Percentiles rank a stretch among this genome's conserved stretches.
phyloP scores from a whole-genome alignment of 2,888 invertebrate species.

The Phortica okadai region DNA sequence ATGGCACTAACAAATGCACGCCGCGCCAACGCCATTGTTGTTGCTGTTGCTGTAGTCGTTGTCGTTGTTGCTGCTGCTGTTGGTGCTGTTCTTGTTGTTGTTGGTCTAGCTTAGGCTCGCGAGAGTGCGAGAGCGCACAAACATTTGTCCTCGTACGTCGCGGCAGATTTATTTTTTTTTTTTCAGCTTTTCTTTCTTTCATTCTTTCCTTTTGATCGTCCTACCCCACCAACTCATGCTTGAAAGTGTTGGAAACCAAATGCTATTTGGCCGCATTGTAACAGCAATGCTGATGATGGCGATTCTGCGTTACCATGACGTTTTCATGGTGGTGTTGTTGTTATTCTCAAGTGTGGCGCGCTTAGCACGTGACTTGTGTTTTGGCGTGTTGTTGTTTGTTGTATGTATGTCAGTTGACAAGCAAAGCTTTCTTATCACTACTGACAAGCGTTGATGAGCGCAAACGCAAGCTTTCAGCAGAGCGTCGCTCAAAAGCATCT shows the following conservation, averaged over 20 bases:
- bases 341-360: constrained; percentile 27
- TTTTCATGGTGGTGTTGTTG: constrained; percentile 38
- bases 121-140: constrained; percentile 41
- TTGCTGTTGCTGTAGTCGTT: not conserved
- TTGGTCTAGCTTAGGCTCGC: not conserved
- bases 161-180: constrained; percentile 51
- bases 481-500: too few relatives aligned
- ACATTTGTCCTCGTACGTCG: constrained; percentile 47
- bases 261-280: constrained; percentile 1
- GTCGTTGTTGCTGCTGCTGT: not conserved
- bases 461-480: too few relatives aligned
- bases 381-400: constrained; percentile 43
- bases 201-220: constrained; percentile 36
- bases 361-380: constrained; percentile 24
- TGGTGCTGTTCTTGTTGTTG: not conserved
- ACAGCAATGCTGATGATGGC: constrained; percentile 49
- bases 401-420: constrained; percentile 55
- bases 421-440: constrained; percentile 57
- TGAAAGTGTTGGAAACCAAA: constrained; percentile 55
- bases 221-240: constrained; percentile 46
- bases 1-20: constrained; percentile 6
- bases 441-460: too few relatives aligned
- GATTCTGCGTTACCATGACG: constrained; percentile 67
- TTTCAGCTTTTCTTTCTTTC: constrained; percentile 42
- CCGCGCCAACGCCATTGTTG: not conserved